These are phyloP conservation scores for Macrotus californicus DNA, from an alignment of 2,113 vertebrate species.

Conservation along the genomic window DNA sequence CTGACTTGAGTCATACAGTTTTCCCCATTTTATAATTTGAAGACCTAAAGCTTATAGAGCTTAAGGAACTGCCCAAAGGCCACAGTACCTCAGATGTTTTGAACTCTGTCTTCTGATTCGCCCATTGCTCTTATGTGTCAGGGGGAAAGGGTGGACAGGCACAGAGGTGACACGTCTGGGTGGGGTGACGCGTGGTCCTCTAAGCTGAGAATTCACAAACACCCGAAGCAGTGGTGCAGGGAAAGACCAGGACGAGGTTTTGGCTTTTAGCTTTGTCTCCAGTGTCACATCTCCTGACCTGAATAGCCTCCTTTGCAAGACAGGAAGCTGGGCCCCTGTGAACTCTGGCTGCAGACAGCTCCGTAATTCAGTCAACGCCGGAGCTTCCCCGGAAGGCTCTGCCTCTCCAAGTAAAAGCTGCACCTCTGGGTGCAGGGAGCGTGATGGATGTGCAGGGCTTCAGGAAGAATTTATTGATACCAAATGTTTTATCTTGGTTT, in stretches of 20 bases:
- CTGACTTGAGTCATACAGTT: background rate
- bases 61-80: background rate
- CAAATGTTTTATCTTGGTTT: background rate
- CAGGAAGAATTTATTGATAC: background rate
- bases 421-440: no score
- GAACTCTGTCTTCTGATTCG: background rate
- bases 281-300: no score
- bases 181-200: rapidly evolving
- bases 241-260: background rate
- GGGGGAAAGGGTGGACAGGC: background rate
- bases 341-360: background rate
- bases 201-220: background rate
- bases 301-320: background rate
- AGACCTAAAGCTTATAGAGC: background rate
- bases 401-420: background rate
- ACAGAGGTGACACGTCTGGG: no score
- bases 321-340: background rate
- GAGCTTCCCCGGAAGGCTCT: no score
- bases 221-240: rapidly evolving
- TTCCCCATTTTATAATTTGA: background rate
- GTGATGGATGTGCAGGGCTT: background rate
- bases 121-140: rapidly evolving
- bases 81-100: background rate
- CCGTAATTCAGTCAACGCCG: background rate
- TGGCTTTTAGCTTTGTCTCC: background rate